A percentile compares a stretch with the other conserved stretches of the same genome.
Conservation (phyloP, 2,888 invertebrate genomes). For the Ctena decussata region DNA sequence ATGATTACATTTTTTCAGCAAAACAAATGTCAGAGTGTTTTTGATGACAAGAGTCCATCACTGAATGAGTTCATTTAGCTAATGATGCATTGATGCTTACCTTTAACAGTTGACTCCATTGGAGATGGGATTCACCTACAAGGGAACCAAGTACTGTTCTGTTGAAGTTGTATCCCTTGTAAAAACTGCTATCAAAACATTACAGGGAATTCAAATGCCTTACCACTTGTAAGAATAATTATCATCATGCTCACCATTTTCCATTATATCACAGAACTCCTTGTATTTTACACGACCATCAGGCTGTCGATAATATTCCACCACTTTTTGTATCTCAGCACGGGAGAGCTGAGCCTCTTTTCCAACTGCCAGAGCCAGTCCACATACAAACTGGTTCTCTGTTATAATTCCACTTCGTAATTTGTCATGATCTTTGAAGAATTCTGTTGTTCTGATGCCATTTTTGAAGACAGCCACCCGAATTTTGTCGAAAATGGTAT, state of each 20-base stretch:
- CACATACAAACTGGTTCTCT: conserved; percentile 86
- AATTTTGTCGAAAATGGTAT: conserved; percentile 85
- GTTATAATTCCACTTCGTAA: conserved; percentile 86
- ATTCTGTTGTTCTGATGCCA: conserved; percentile 85
- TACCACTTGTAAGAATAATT: too few relatives aligned
- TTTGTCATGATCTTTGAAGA: conserved; percentile 86
- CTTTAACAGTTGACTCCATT: too few relatives aligned
- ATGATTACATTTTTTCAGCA: too few relatives aligned
- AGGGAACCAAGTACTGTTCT: too few relatives aligned
- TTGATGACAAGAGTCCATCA: too few relatives aligned
- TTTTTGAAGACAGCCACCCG: conserved; percentile 85
- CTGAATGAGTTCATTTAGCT: too few relatives aligned
- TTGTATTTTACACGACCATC: conserved; percentile 86
- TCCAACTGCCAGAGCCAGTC: conserved; percentile 84
- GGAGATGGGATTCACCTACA: too few relatives aligned
- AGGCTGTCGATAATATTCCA: conserved; percentile 84
- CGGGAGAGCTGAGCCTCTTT: conserved; percentile 86
- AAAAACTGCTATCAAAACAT: too few relatives aligned
- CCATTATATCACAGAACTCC: conserved; percentile 86
- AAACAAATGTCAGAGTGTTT: too few relatives aligned
- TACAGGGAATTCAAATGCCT: too few relatives aligned
- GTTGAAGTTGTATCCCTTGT: too few relatives aligned
- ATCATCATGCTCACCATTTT: conserved; percentile 86
- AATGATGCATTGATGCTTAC: too few relatives aligned
- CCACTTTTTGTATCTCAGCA: conserved; percentile 85